phyloP scores from a whole-genome alignment of 2,113 vertebrate genomes.

The Phocoena phocoena region DNA sequence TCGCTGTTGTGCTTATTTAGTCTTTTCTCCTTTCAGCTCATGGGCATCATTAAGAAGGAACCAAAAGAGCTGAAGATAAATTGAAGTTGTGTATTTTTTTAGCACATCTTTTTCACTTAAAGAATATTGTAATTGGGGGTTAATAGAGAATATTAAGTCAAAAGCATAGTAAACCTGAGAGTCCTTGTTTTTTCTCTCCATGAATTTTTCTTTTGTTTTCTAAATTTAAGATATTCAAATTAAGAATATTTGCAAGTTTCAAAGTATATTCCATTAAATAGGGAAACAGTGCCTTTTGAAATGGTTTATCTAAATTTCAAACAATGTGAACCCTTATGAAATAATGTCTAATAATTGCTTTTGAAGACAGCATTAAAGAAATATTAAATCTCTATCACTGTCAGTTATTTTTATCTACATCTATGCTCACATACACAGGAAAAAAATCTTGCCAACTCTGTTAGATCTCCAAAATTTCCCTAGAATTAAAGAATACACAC shows the following conservation, averaged over 20 bases:
- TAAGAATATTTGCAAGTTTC: slow-evolving; percentile 6
- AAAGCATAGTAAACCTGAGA: background rate
- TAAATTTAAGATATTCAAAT: background rate
- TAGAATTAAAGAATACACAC: background rate
- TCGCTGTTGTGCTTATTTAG: background rate
- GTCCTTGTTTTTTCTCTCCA: background rate
- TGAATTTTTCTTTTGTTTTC: background rate
- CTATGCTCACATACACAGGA: background rate
- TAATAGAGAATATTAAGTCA: background rate
- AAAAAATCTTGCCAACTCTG: background rate
- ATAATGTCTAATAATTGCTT: background rate
- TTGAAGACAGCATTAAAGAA: background rate
- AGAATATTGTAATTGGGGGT: background rate
- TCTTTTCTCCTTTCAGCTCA: background rate
- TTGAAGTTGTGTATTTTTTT: background rate
- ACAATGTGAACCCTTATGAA: background rate
- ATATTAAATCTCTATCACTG: background rate
- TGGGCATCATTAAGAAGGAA: background rate
- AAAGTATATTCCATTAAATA: background rate
- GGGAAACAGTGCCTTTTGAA: background rate
- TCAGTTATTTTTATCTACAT: background rate
- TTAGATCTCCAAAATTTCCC: background rate
- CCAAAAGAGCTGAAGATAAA: background rate
- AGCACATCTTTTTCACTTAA: background rate
- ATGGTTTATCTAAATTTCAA: background rate